phyloP scores from a whole-genome alignment of 2,797 vertebrate genomes.

The Synanceia verrucosa region DNA sequence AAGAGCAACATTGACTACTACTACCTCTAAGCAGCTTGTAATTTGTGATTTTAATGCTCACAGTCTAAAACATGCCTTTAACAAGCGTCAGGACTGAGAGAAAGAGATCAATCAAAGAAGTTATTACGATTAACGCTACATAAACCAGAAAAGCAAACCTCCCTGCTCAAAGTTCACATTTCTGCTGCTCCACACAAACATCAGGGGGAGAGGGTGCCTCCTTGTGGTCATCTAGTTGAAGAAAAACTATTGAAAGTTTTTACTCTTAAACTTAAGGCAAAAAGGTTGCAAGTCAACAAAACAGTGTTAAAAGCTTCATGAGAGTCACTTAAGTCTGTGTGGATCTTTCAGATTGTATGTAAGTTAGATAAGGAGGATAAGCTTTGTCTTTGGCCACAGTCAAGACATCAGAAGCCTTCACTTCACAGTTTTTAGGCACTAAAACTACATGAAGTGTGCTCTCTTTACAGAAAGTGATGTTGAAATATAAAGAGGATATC shows the following conservation, averaged over 20 bases:
- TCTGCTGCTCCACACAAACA: background rate
- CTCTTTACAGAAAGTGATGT: background rate
- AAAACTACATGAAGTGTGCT: background rate
- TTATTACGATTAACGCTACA: constrained; percentile 18
- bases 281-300: constrained; percentile 14
- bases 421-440: background rate
- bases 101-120: constrained; percentile 7
- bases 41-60: constrained; percentile 5
- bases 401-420: constrained; percentile 1
- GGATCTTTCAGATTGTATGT: background rate
- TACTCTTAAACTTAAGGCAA: background rate
- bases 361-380: background rate
- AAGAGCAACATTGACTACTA: constrained; percentile 5
- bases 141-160: constrained; percentile 14
- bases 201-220: background rate
- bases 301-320: background rate
- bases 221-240: constrained; percentile 19
- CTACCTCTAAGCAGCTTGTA: constrained; percentile 26
- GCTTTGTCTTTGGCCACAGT: constrained; percentile 9
- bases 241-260: constrained; percentile 10
- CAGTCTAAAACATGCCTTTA: constrained; percentile 3
- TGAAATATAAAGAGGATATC: constrained; percentile 4
- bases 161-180: background rate
- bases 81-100: background rate
- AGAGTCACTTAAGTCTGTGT: background rate